These are phyloP conservation scores for Chironomus tentans DNA, from an alignment of 2,888 invertebrate genomes.

Conservation along the genomic window DNA sequence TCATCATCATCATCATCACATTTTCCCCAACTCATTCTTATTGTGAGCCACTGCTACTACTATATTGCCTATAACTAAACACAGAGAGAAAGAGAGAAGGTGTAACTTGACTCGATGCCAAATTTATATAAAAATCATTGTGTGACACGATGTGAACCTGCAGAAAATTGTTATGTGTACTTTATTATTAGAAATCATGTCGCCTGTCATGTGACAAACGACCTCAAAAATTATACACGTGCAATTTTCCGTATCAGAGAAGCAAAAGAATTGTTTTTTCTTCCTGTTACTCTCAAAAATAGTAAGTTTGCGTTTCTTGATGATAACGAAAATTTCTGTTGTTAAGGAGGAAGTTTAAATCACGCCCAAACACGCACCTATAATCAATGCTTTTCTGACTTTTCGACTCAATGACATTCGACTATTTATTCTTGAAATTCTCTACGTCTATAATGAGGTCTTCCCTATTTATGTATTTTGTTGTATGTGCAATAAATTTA, in stretches of 20 bases:
- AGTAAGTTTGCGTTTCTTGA: not conserved
- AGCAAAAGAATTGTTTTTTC: no score
- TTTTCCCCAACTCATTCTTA: not conserved
- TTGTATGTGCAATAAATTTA: not conserved
- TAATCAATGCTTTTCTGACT: constrained; percentile 7
- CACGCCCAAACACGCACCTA: constrained; percentile 28
- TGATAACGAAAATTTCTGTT: not conserved
- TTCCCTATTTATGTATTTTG: not conserved
- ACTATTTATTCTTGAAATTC: not conserved
- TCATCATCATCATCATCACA: not conserved
- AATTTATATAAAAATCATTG: not conserved
- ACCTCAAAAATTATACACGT: constrained; percentile 3
- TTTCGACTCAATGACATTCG: not conserved
- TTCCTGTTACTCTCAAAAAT: no score
- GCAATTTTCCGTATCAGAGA: not conserved
- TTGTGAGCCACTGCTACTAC: no score
- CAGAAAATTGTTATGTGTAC: not conserved
- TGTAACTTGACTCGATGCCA: not conserved
- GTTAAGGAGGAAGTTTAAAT: not conserved
- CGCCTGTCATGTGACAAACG: not conserved
- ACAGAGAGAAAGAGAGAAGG: not conserved
- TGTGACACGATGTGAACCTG: not conserved
- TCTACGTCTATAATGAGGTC: not conserved
- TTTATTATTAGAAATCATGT: not conserved
- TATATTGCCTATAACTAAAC: no score